Percentiles rank a stretch among this genome's conserved stretches.
phyloP scores from a whole-genome alignment of 2,888 invertebrate genomes.

The Caenorhabditis parvicauda region DNA sequence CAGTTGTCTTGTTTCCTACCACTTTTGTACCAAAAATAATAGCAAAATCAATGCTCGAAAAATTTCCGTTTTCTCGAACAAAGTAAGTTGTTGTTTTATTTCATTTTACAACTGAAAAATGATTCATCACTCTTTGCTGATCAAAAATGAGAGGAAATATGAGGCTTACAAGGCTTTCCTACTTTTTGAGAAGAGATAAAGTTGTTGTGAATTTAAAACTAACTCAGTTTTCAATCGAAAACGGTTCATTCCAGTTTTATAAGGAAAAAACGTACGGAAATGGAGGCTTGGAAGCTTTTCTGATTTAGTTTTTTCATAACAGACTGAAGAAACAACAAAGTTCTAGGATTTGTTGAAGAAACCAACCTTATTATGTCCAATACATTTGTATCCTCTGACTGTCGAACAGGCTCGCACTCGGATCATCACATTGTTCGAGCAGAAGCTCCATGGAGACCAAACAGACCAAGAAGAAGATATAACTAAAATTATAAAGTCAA shows the following conservation, averaged over 20 bases:
- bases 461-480: constrained; percentile 60
- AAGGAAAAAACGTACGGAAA: constrained; percentile 7
- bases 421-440: constrained; percentile 52
- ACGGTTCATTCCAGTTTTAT: constrained; percentile 21
- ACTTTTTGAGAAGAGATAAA: background rate
- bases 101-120: background rate
- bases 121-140: too few species aligned
- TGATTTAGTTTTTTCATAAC: background rate
- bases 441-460: constrained; percentile 62
- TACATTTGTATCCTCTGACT: constrained; percentile 60
- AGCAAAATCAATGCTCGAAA: constrained; percentile 3
- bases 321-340: background rate
- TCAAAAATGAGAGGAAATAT: too few species aligned
- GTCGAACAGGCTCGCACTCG: constrained; percentile 62
- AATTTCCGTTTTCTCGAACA: constrained; percentile 7
- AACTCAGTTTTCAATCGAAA: constrained; percentile 20
- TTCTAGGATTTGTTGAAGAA: background rate
- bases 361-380: constrained; percentile 55
- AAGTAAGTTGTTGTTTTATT: background rate
- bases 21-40: too few species aligned
- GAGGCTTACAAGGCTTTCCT: too few species aligned
- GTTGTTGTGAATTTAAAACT: background rate
- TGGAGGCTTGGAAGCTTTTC: constrained; percentile 6
- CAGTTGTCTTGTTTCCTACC: too few species aligned
- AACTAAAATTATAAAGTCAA: constrained; percentile 33